Conservation (phyloP, 2,113 vertebrate species). For the Sphyrna mokarran region DNA sequence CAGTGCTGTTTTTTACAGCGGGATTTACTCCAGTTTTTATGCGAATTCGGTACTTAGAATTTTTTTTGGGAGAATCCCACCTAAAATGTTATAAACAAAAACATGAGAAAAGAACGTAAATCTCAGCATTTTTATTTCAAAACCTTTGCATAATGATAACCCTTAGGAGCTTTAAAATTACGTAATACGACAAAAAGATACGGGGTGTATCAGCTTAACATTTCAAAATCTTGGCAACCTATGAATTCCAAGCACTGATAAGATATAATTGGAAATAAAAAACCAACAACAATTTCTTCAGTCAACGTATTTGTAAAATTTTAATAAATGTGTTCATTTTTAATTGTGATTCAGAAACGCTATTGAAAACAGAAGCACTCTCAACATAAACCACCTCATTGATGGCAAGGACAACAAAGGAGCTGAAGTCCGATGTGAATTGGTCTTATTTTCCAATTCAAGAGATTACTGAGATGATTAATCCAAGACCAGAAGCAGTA, state of each 20-base stretch:
- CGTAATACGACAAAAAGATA: neutral
- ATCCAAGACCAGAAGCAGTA: neutral
- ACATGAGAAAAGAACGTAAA: neutral
- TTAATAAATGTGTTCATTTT: conserved; percentile 5
- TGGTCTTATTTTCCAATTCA: neutral
- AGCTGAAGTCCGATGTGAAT: neutral
- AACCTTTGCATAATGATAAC: neutral
- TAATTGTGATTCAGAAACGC: conserved; percentile 16
- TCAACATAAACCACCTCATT: neutral
- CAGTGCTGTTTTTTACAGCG: no score
- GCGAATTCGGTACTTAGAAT: no score
- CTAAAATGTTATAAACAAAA: neutral
- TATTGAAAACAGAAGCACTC: neutral
- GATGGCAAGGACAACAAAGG: neutral
- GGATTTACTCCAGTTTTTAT: no score
- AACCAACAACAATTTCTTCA: neutral
- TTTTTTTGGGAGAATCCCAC: no score
- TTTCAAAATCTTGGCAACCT: neutral
- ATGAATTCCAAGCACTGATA: neutral
- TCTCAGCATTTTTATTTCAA: neutral
- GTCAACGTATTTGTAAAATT: neutral
- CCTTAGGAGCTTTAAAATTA: neutral
- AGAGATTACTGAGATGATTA: neutral
- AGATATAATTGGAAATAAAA: neutral
- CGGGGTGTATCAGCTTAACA: neutral